A percentile compares a stretch with the other conserved stretches of the same genome.
These are phyloP conservation scores for Diarsia mendica DNA, from an alignment of 2,888 invertebrate species.

Conservation along the genomic window DNA sequence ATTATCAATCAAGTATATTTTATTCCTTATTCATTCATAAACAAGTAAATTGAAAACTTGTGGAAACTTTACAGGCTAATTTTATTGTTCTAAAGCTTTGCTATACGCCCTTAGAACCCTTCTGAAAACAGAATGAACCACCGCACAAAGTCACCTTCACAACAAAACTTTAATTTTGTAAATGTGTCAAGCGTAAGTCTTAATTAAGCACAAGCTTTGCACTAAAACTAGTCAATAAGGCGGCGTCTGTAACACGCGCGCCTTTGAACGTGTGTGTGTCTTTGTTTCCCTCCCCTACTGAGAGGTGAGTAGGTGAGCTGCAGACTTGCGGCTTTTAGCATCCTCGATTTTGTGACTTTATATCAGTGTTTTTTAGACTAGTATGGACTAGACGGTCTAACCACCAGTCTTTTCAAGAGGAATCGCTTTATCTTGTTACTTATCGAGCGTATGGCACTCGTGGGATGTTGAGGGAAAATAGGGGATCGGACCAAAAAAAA, in stretches of 20 bases:
- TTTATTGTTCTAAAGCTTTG: neutral
- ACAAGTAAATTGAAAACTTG: no score
- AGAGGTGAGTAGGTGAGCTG: constrained; percentile 11
- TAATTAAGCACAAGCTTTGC: constrained; percentile 51
- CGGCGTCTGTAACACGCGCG: constrained; percentile 29
- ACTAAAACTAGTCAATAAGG: constrained; percentile 54
- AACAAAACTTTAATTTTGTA: constrained; percentile 36
- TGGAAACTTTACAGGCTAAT: no score
- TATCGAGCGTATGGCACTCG: no score
- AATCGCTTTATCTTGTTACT: no score
- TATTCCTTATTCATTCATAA: no score
- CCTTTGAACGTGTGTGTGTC: constrained; percentile 57
- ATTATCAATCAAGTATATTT: neutral
- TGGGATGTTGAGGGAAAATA: no score
- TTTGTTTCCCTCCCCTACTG: constrained; percentile 46
- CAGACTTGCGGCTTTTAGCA: constrained; percentile 10
- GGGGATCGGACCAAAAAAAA: no score
- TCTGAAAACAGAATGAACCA: neutral
- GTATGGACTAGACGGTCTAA: no score
- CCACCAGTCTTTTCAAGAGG: no score
- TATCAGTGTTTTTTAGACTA: no score
- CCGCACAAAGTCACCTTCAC: constrained; percentile 12
- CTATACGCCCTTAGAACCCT: neutral
- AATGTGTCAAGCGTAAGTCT: constrained; percentile 42
- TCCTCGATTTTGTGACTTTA: neutral